Evolutionary conservation across 2,113 vertebrate species (phyloP).

Genomic region (Corythornis vintsioides): DNA sequence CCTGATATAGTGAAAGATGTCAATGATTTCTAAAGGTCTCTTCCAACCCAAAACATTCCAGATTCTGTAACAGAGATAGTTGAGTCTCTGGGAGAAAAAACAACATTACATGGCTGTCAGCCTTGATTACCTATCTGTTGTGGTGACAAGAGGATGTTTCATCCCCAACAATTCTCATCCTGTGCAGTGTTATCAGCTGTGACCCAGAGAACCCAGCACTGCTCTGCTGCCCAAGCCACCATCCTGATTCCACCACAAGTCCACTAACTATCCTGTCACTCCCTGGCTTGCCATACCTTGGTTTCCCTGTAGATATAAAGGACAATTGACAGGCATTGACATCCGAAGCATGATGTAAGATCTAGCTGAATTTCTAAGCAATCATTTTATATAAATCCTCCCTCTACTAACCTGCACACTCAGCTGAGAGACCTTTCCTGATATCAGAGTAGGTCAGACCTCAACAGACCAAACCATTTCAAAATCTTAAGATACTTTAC

Average conservation of each 20-base stretch:
- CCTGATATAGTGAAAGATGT: background rate
- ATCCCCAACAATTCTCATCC: background rate
- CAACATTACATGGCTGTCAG: background rate
- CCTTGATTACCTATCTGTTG: background rate
- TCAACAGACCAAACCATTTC: background rate
- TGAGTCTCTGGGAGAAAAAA: background rate
- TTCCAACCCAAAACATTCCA: background rate
- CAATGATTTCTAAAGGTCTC: background rate
- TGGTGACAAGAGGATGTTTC: background rate
- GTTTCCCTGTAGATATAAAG: background rate
- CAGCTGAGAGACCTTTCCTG: background rate
- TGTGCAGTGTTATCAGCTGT: background rate
- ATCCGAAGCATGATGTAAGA: background rate
- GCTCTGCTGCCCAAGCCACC: background rate
- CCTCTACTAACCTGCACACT: background rate
- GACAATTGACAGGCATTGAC: accelerated
- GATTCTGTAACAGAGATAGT: background rate
- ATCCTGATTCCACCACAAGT: background rate
- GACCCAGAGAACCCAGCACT: background rate
- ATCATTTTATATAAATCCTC: background rate
- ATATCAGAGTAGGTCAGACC: background rate
- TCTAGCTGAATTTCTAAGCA: background rate
- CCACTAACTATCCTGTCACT: background rate
- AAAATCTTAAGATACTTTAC: background rate
- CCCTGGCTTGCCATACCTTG: background rate